Base-by-base conservation (phyloP, 64 coral and sea anemone species). In the Dendronephthya gigantea region DNA sequence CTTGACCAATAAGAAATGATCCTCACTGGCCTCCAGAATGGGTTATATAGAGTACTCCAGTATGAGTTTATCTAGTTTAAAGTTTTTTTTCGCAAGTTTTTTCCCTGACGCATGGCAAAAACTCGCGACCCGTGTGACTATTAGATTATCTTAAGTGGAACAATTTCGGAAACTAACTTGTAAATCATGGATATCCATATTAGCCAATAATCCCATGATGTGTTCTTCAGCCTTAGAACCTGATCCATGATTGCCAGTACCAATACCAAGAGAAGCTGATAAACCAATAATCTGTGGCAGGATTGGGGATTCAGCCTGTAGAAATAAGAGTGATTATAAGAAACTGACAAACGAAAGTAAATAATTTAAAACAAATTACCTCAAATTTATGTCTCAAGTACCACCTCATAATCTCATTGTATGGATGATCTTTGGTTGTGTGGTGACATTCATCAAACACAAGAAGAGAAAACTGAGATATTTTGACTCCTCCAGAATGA, bases 401-500 rank as follows among this genome's bases (percentile, higher is more conserved):
- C 17, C 30, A 86, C 27, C 88, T 82, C 95, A 98, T 98, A 32
- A 92, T 93, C 6, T 85, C 81, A 28, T 98, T 93, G 27, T 98
- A 98, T 0, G 95, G 89, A 51, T 98, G 92, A 14, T 91, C 92
- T 23, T 90, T 90, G 5, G 91, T 89, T 10, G 92, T 91, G 22
- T 98, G 95, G 48, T 98, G 95, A 23, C 95, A 98, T 47, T 98
- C 95, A 38, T 98, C 93, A 83, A 96, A 90, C 31, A 96, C 65
- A 45, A 96, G 52, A 28, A 96, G 48, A 33, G 41, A 75, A 48
- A 90, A 81, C 29, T 90, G 84, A 90, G 65, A 55, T 50, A 23
- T 90, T 39, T 2, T 59, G 38, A 22, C 87, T 58, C 59, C 83
- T 82, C 2, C 82, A 31, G 7, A 85, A 79, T 10, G 65, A 12